phyloP scores from a whole-genome alignment of 2,888 invertebrate genomes.

The Zonitis immaculata region DNA sequence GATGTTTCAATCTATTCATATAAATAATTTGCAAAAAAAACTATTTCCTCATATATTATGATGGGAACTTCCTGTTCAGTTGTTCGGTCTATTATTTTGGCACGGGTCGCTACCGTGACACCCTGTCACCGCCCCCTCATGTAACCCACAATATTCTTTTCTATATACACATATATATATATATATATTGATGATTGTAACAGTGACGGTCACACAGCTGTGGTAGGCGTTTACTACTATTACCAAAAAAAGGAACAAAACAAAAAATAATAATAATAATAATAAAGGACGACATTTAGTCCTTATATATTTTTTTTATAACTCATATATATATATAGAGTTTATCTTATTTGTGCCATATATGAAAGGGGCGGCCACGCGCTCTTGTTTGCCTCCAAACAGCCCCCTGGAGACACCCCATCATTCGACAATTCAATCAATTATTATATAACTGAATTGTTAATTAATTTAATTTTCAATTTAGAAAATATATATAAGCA shows the following conservation, averaged over 20 bases:
- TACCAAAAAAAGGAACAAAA: constrained; percentile 21
- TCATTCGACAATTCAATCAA: background rate
- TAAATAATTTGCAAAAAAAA: background rate
- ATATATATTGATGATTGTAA: constrained; percentile 24
- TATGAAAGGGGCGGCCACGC: constrained; percentile 30
- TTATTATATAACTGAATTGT: too few species aligned
- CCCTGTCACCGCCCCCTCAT: background rate
- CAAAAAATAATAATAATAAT: too few species aligned
- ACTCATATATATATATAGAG: too few species aligned
- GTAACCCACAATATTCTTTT: constrained; percentile 7
- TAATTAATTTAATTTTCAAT: too few species aligned
- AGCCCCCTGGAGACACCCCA: constrained; percentile 23
- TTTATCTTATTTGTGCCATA: too few species aligned
- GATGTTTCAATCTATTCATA: background rate
- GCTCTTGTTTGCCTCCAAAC: constrained; percentile 34
- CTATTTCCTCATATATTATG: background rate
- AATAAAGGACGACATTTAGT: too few species aligned
- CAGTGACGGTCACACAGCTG: constrained; percentile 29
- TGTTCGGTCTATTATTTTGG: constrained; percentile 20
- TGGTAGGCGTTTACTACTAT: constrained; percentile 31
- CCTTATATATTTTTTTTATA: too few species aligned
- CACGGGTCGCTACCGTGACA: constrained; percentile 25
- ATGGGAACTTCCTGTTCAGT: constrained; percentile 9
- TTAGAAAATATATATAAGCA: too few species aligned
- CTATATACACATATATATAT: too few species aligned